Conservation (phyloP, 2,113 vertebrate species). For the Ochotona princeps region DNA sequence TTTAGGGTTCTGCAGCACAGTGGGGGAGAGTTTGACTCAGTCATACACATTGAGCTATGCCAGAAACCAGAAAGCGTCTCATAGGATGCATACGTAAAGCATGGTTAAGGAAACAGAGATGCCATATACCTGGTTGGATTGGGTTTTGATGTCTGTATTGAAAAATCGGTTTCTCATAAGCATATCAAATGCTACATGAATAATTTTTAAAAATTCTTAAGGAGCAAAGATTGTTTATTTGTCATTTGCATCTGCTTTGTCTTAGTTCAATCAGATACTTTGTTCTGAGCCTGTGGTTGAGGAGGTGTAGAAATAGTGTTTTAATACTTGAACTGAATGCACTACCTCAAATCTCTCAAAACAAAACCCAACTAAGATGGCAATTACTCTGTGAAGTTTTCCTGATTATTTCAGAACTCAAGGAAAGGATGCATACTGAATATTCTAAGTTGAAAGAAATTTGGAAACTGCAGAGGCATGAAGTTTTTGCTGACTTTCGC, state of each 20-base stretch:
- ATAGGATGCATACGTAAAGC: no score
- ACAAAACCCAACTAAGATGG: not conserved
- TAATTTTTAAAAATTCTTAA: no score
- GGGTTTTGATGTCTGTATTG: no score
- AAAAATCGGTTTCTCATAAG: no score
- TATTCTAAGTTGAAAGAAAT: not conserved
- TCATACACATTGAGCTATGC: no score
- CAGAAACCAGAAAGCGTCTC: no score
- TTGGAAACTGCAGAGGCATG: not conserved
- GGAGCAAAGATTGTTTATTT: not conserved
- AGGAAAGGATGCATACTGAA: not conserved
- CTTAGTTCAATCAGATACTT: conserved; percentile 22
- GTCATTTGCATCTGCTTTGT: not conserved
- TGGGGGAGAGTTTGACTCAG: no score
- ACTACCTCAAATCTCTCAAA: not conserved
- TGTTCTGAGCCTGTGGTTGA: not conserved
- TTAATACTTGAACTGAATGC: not conserved
- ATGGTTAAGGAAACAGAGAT: no score
- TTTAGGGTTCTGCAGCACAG: no score
- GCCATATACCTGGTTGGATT: no score
- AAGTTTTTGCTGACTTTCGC: not conserved
- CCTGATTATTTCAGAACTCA: not conserved
- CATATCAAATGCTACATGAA: no score
- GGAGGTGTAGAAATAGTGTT: not conserved
- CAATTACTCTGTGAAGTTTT: not conserved